Evolutionary conservation across 2,888 invertebrate species (phyloP).

Genomic region (Orchestes rusci): DNA sequence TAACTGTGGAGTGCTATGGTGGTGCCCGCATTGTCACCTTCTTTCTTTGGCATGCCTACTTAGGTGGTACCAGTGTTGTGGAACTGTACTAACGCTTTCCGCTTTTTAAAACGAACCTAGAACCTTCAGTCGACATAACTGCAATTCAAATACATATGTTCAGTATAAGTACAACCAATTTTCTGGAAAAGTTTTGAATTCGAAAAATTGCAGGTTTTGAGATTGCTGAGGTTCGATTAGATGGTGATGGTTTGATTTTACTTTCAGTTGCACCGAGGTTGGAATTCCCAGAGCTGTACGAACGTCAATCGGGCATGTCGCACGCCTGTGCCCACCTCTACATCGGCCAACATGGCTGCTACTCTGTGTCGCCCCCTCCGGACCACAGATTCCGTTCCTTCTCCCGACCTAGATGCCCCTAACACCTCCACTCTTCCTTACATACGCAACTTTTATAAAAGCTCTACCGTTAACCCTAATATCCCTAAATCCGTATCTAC

Average conservation of each 20-base stretch:
- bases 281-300: constrained; percentile 47
- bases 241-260: constrained; percentile 31
- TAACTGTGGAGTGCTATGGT: constrained; percentile 42
- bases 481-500: constrained; percentile 57
- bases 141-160: too few species aligned
- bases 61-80: constrained; percentile 22
- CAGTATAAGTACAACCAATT: too few species aligned
- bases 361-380: constrained; percentile 41
- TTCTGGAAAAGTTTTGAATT: too few species aligned
- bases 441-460: constrained; percentile 45
- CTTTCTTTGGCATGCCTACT: constrained; percentile 26
- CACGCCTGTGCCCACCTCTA: constrained; percentile 42
- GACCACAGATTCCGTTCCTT: constrained; percentile 35
- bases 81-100: constrained; percentile 24
- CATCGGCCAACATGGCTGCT: constrained; percentile 44
- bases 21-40: constrained; percentile 42
- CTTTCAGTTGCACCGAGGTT: constrained; percentile 46
- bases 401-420: constrained; percentile 39
- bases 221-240: too few species aligned
- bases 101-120: constrained; percentile 18
- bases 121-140: too few species aligned
- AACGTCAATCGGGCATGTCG: constrained; percentile 45
- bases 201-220: too few species aligned
- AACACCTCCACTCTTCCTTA: constrained; percentile 46
- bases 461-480: constrained; percentile 42